Evolutionary conservation across 2,113 vertebrate species (phyloP).

Genomic region (Neodontobutis hainanensis): DNA sequence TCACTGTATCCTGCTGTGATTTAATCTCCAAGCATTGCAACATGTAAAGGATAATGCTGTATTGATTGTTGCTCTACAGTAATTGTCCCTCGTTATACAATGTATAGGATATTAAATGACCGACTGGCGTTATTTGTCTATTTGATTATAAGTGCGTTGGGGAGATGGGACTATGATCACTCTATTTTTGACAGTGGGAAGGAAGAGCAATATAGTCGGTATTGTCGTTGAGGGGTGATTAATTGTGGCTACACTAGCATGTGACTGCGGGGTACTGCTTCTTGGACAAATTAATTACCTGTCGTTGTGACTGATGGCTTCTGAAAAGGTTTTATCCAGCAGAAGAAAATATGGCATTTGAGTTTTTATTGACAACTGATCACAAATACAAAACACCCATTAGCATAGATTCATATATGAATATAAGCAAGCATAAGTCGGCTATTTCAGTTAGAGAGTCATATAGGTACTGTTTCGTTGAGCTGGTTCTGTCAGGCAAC

Average conservation of each 20-base stretch:
- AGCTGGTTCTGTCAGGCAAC: too few species aligned
- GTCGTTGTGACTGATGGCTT: constrained; percentile 74
- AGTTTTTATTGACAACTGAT: not conserved
- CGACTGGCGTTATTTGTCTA: constrained; percentile 27
- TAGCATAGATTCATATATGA: constrained; percentile 9
- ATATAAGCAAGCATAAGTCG: not conserved
- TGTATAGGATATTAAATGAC: constrained; percentile 44
- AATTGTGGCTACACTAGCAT: constrained; percentile 67
- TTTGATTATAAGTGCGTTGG: not conserved
- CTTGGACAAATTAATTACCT: constrained; percentile 77
- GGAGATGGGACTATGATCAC: constrained; percentile 44
- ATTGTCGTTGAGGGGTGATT: constrained; percentile 74
- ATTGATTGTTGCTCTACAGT: constrained; percentile 57
- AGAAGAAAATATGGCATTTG: constrained; percentile 19
- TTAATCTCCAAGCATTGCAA: constrained; percentile 61
- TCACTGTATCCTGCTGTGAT: constrained; percentile 50
- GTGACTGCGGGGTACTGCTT: constrained; percentile 59
- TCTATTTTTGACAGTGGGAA: constrained; percentile 38
- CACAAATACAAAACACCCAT: not conserved
- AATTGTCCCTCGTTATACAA: constrained; percentile 45
- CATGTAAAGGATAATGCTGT: constrained; percentile 51
- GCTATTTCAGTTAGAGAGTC: not conserved
- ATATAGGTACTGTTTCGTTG: not conserved
- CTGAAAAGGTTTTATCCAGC: constrained; percentile 54
- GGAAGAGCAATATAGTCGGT: constrained; percentile 40